Evolutionary conservation across 2,888 invertebrate genomes (phyloP), one percentile per base, ranked within the genome.

Genomic region (Ypsolopha scabrella): DNA sequence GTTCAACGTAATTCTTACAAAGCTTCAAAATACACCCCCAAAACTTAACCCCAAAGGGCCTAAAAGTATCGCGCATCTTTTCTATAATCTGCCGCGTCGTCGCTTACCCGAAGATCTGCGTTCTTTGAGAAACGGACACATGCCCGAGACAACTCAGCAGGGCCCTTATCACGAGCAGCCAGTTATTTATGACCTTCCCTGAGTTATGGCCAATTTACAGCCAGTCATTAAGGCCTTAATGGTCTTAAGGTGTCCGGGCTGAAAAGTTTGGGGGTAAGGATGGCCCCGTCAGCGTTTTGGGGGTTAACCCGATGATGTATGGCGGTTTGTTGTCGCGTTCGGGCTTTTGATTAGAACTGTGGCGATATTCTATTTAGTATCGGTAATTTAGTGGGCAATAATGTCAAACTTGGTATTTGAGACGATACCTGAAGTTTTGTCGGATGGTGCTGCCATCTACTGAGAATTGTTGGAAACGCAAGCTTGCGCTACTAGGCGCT

Each of bases 201-300:
- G 85, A 86, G 72, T 85, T 86, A 85, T 81, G 81, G 85, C 83
- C 85, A 83, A 86, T 86, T 85, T 83, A 79, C 85, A 83, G 80
- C 68, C 78, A 83, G 83, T 83, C 86, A 85, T 86, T 86, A 86
- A 77, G 74, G 72, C 76, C 79, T 76, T 83, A 85, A 83, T 82
- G 83, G 80, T 78, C 77, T 70, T 60, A 80, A 85, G 83, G 85
- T 85, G 85, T 79, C 80, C 74, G 78, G 72, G 61, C 50, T 66
- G 68, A 67, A 78, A 82, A 83, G 73, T 77, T 79, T 48, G 13
- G 43, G 11, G 11, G 9, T 64, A 11, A 13, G 11, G 37, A 39
- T 37, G 58, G 69, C 70, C 66, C 57, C 63, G 70, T 77, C 80
- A 79, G 77, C 80, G 67, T 64, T 73, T 63, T 57, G 55, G 56